Base-by-base conservation (phyloP, 2,113 vertebrate genomes). In the Polyodon spathula region DNA sequence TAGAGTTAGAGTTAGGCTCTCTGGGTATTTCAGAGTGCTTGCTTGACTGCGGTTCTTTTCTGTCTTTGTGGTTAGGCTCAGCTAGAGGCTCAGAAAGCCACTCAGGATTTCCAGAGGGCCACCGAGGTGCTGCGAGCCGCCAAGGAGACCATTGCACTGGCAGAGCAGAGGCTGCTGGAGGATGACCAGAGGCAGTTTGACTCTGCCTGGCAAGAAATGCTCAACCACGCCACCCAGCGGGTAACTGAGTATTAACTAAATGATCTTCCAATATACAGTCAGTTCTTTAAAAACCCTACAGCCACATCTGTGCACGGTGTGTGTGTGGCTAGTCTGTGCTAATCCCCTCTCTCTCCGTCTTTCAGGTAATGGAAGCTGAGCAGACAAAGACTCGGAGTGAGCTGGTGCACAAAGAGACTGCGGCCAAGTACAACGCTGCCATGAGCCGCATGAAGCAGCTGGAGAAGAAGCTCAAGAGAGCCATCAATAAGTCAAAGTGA, bases 141-240 rank as follows among this genome's bases (percentile, higher is more conserved):
- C 3, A 98, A 98, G 61, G 95, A 98, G 71, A 97, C 95, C 58
- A 98, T 97, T 68, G 92, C 95, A 0, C 84, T 98, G 12, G 95
- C 95, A 0, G 95, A 97, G 73, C 90, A 97, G 84, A 79, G 93
- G 73, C 83, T 97, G 0, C 78, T 97, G 71, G 95, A 97, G 73
- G 94, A 98, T 41, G 93, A 97, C 77, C 88, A 90, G 63, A 84
- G 93, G 5, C 93, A 97, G 78, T 98, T 97, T 53, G 95, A 98
- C 76, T 95, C 95, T 0, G 94, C 95, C 59, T 98, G 95, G 95
- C 95, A 98, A 65, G 95, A 97, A 82, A 97, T 98, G 95, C 91
- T 98, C 69, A 98, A 97, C 71, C 95, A 97, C 0, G 94, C 95
- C 42, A 98, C 94, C 0, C 93, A 97, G 78, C 80, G 91, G 87